A percentile compares a stretch with the other conserved stretches of the same genome.
These are phyloP conservation scores for Chiroxiphia lanceolata DNA, from an alignment of 2,797 vertebrate genomes.

Conservation along the genomic window DNA sequence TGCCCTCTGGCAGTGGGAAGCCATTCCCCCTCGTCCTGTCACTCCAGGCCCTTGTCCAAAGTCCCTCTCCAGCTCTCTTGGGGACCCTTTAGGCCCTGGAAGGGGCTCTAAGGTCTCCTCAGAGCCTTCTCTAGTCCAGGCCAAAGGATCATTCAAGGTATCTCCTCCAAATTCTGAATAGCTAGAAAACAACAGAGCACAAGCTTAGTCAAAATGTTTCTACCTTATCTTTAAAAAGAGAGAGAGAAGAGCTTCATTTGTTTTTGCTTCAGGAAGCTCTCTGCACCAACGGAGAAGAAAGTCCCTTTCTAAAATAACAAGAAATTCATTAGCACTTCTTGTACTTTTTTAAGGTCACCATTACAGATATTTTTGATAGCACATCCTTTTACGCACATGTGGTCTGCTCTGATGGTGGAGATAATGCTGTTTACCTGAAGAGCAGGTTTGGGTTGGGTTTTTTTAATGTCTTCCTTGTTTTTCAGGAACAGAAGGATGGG, in stretches of 20 bases:
- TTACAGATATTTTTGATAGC: constrained; percentile 68
- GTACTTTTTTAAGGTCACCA: constrained; percentile 70
- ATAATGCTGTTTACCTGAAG: constrained; percentile 58
- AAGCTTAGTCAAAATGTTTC: not conserved
- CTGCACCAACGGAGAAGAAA: constrained; percentile 32
- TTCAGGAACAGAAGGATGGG: constrained; percentile 32
- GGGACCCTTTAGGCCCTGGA: not conserved
- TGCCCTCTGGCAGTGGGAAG: not conserved
- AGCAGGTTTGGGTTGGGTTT: not conserved
- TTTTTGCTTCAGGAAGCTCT: constrained; percentile 66
- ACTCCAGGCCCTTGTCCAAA: not conserved
- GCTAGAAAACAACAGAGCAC: not conserved
- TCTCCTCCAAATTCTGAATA: not conserved
- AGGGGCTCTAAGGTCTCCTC: not conserved
- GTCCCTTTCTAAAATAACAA: constrained; percentile 72
- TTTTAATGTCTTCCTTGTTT: not conserved
- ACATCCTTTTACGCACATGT: constrained; percentile 60
- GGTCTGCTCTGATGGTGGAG: constrained; percentile 39
- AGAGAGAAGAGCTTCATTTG: constrained; percentile 42
- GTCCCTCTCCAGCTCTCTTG: not conserved
- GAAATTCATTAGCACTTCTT: constrained; percentile 65
- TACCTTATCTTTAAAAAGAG: constrained; percentile 12
- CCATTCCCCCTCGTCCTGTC: not conserved
- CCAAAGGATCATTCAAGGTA: not conserved
- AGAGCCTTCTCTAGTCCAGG: not conserved